phyloP scores from a whole-genome alignment of 2,113 vertebrate genomes.

The Tichodroma muraria region DNA sequence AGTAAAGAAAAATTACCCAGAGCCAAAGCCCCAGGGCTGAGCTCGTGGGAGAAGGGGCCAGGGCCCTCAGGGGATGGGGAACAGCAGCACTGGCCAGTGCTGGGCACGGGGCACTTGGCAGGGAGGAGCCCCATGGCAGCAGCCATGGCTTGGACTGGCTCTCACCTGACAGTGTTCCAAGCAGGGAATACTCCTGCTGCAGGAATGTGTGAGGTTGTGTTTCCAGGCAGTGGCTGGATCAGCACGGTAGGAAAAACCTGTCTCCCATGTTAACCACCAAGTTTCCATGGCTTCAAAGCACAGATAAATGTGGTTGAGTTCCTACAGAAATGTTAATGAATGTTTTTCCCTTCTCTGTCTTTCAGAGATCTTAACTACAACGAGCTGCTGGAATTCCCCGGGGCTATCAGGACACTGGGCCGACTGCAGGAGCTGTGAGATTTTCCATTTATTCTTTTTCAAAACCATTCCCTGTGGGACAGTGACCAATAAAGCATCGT shows the following conservation, averaged over 20 bases:
- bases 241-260: slow-evolving; percentile 24
- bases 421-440: slow-evolving; percentile 96
- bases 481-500: accelerated
- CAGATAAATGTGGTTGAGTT: background rate
- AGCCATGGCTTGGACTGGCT: background rate
- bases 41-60: background rate
- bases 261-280: background rate
- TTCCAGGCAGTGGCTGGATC: slow-evolving; percentile 38
- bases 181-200: background rate
- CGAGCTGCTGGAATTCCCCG: slow-evolving; percentile 86
- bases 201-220: background rate
- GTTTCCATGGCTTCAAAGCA: slow-evolving; percentile 37
- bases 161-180: background rate
- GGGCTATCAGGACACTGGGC: slow-evolving; percentile 86
- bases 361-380: slow-evolving; percentile 94
- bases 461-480: background rate
- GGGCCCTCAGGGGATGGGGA: background rate
- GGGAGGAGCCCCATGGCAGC: background rate
- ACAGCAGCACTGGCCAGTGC: background rate
- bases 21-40: background rate
- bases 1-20: background rate
- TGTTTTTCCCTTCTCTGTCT: slow-evolving; percentile 20
- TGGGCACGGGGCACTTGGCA: background rate
- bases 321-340: background rate
- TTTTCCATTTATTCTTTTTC: slow-evolving; percentile 6